A percentile compares a stretch with the other conserved stretches of the same genome.
Conservation (phyloP, 2,888 invertebrate genomes). For the Podabrus alpinus region DNA sequence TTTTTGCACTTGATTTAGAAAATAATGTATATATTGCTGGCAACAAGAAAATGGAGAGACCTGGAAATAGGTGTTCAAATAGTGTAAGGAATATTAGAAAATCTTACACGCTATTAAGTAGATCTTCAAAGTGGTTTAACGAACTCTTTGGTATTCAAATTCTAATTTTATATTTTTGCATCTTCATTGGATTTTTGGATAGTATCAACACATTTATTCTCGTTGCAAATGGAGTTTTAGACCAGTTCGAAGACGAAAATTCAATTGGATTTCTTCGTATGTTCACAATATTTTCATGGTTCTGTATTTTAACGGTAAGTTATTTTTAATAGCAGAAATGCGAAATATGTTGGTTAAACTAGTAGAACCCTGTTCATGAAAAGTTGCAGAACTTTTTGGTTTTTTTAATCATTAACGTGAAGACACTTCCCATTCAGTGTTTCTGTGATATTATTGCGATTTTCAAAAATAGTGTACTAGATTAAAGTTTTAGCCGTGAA, state of each 20-base stretch:
- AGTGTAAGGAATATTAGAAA: background rate
- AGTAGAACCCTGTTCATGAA: too few relatives aligned
- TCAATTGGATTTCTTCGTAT: accelerated
- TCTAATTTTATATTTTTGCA: background rate
- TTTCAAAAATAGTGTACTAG: too few relatives aligned
- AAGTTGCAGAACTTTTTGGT: too few relatives aligned
- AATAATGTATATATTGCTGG: background rate
- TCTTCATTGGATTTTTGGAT: background rate
- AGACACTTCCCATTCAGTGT: too few relatives aligned
- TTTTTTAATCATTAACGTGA: too few relatives aligned
- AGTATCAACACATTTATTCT: background rate
- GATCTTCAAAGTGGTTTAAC: background rate
- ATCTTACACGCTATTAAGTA: background rate
- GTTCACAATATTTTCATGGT: background rate
- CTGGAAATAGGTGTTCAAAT: background rate
- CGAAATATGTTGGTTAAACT: too few relatives aligned
- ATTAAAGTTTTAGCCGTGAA: too few relatives aligned
- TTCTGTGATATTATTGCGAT: too few relatives aligned
- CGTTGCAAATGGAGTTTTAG: accelerated
- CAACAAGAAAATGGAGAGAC: background rate
- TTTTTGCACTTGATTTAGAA: background rate
- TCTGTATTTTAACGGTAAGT: background rate
- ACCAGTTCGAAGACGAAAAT: background rate
- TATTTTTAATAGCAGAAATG: too few relatives aligned
- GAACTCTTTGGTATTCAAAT: background rate